Evolutionary conservation across 2,888 invertebrate genomes (phyloP), one percentile per base, ranked within the genome.

Genomic region (Drosophila borealis): DNA sequence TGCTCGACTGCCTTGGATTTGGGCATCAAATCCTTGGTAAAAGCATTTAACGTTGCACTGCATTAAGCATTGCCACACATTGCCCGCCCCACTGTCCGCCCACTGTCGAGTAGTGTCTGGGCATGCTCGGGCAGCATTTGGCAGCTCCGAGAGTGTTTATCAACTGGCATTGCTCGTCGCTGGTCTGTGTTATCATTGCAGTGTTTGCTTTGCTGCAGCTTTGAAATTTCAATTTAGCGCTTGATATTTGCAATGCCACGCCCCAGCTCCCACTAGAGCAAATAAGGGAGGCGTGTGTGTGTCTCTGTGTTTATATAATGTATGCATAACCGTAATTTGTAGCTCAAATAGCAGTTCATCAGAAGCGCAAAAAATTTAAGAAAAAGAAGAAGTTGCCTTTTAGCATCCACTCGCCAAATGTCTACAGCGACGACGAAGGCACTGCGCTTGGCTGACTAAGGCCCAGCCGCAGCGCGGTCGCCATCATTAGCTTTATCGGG

Each of bases 11-110:
- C 55, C 55, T 68, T 69, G 80, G 83, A 83, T 83, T 85, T 86
- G 70, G 70, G 78, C 75, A 61, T 70, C 67, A 88, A 88, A 88
- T 88, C 82, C 87, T 78, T 78, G 70, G 80, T 90, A 90, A 89
- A 90, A 90, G 90, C 90, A 90, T 91, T 90, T 84, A 88, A 78
- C 77, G 74, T 81, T 81, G 86, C 83, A 85, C 72, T 81, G 86
- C 89, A 89, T 88, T 89, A 89, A 89, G 88, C 81, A 72, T 60
- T 21, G 56, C 49, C 55, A 39, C 25, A 53, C 21, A 36, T 10
- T 4, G 11, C 36, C 13, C 29, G 10, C 25, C 2, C 25, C 42
- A 10, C 13, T 14, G 13, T 21, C 14, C 17, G 11, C 39, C 14
- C 34, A 29, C 51, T 44, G 39, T 10, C 11, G 29, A 9, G 14